Evolutionary conservation across 2,113 vertebrate species (phyloP), one percentile per base, ranked within the genome.

Genomic region (Lophius piscatorius): DNA sequence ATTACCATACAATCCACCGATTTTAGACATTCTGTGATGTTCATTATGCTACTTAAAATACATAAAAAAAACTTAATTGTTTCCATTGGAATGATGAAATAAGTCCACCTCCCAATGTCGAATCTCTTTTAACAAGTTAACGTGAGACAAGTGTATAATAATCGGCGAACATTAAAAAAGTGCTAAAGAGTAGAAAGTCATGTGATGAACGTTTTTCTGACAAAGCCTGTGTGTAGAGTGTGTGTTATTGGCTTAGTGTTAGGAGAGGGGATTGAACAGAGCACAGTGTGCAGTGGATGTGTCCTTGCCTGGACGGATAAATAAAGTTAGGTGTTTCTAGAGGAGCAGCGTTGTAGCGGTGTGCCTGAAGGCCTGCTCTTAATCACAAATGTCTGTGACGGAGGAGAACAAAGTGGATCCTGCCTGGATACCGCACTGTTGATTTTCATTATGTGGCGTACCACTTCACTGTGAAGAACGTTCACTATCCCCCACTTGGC

Each of bases 181-280:
- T 70, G 23, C 50, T 61, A 13, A 1, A 2, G 38, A 47, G 54
- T 16, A 67, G 61, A 46, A 72, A 70, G 13, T 44, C 13, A 52
- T 59, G 44, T 66, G 66, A 66, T 73, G 44, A 21, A 29, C 67
- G 56, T 86, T 77, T 73, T 74, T 66, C 47, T 63, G 48, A 59
- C 63, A 11, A 60, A 52, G 56, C 65, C n/a, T n/a, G n/a, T n/a
- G n/a, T n/a, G n/a, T n/a, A n/a, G n/a, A n/a, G n/a, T n/a, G n/a
- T n/a, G n/a, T 78, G 81, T 63, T 77, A 83, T 74, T 75, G 70
- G 57, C 40, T 79, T 47, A 51, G 40, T 36, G 29, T 58, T 13
- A 62, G 67, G 26, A 65, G 39, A 45, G 52, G 34, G 68, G 56
- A 20, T 45, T 66, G 45, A 38, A 28, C 55, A 14, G 41, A 20